Conservation (phyloP, 2,113 vertebrate species). For the Gadus chalcogrammus region DNA sequence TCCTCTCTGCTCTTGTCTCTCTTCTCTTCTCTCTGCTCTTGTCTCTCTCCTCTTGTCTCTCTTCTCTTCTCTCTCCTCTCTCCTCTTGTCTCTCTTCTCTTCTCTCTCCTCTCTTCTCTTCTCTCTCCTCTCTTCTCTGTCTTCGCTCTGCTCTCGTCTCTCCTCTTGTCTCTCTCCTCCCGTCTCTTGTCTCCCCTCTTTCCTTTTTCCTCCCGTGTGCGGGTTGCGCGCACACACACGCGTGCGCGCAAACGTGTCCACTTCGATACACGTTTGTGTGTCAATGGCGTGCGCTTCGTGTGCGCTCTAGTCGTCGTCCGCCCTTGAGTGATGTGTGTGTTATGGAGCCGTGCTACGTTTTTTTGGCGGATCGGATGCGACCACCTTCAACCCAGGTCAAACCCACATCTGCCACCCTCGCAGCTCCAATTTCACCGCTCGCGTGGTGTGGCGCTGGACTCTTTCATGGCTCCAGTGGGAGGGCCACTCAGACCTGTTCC, state of each 20-base stretch:
- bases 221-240: no score
- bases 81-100: no score
- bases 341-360: neutral
- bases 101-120: no score
- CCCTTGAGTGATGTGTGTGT: neutral
- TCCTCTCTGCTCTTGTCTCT: neutral
- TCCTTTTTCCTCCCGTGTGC: neutral
- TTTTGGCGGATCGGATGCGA: no score
- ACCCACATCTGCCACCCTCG: neutral
- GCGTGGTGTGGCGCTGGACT: neutral
- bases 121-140: no score
- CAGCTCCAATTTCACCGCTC: neutral
- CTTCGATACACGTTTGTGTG: conserved; percentile 12
- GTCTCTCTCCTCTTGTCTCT: no score
- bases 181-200: no score
- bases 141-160: no score
- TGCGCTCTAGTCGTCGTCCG: neutral
- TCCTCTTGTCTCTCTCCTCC: no score
- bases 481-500: conserved; percentile 15
- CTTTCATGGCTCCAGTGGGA: neutral
- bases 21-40: no score
- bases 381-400: no score
- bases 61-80: no score
- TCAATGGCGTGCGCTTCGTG: neutral
- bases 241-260: neutral